Percentiles rank a stretch among this genome's conserved stretches.
These are phyloP conservation scores for Dolomedes plantarius DNA, from an alignment of 2,888 invertebrate species.

Conservation along the genomic window DNA sequence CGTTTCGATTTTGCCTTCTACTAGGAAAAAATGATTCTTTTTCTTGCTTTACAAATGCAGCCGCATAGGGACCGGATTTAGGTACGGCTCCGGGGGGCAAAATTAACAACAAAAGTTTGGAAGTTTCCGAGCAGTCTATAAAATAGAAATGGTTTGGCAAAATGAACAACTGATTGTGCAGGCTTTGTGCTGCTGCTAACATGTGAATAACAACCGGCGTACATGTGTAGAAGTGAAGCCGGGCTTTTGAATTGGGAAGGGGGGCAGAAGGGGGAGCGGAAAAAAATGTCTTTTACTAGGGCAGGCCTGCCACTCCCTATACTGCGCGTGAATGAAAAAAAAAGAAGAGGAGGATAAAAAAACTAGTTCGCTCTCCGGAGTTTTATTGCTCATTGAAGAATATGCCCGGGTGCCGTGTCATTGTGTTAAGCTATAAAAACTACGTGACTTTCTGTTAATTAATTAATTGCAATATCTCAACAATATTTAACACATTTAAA, in stretches of 20 bases:
- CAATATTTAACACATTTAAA: too few relatives aligned
- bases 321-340: slow-evolving; percentile 32
- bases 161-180: slow-evolving; percentile 66
- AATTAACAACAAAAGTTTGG: slow-evolving; percentile 26
- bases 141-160: slow-evolving; percentile 58
- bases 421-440: too few relatives aligned
- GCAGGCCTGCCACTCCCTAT: slow-evolving; percentile 58
- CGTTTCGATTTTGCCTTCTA: slow-evolving; percentile 34
- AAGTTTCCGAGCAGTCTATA: slow-evolving; percentile 43
- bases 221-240: slow-evolving; percentile 61
- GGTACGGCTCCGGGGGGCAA: slow-evolving; percentile 35
- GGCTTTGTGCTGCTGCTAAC: slow-evolving; percentile 63
- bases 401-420: not conserved
- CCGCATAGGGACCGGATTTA: slow-evolving; percentile 64
- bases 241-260: slow-evolving; percentile 35
- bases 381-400: not conserved
- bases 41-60: slow-evolving; percentile 53
- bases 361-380: not conserved
- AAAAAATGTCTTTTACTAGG: slow-evolving; percentile 54
- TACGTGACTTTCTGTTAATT: too few relatives aligned
- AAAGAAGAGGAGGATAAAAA: not conserved
- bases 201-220: slow-evolving; percentile 62
- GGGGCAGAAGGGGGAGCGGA: slow-evolving; percentile 17
- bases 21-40: slow-evolving; percentile 40
- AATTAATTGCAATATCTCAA: too few relatives aligned